Percentiles rank a stretch among this genome's conserved stretches.
These are phyloP conservation scores for Gryon sp. DNA, from an alignment of 1,140 invertebrate genomes.

Conservation along the genomic window DNA sequence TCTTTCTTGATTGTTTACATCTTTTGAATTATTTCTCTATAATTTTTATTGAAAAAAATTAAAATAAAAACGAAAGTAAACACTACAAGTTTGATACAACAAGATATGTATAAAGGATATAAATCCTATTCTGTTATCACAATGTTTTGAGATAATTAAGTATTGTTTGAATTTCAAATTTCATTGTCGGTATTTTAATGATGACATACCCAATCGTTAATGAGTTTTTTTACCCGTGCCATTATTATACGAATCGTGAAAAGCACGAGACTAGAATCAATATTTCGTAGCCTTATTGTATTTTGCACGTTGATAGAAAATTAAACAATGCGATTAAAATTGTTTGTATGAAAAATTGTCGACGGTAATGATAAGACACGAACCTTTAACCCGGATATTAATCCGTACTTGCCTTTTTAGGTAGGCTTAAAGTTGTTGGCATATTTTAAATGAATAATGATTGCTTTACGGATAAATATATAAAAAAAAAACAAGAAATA, in stretches of 20 bases:
- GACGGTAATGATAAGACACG: constrained; percentile 53
- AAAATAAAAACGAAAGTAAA: too few relatives aligned
- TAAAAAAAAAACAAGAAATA: neutral
- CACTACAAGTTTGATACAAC: too few relatives aligned
- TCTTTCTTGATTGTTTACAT: too few relatives aligned
- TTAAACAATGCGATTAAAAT: constrained; percentile 33
- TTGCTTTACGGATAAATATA: too few relatives aligned
- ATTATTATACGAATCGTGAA: constrained; percentile 10
- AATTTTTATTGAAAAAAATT: too few relatives aligned
- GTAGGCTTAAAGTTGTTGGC: constrained; percentile 24
- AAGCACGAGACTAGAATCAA: constrained; percentile 21
- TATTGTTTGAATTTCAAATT: too few relatives aligned
- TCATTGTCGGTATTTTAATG: neutral
- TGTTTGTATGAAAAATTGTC: neutral
- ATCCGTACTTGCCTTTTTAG: too few relatives aligned
- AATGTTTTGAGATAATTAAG: too few relatives aligned
- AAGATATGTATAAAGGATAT: too few relatives aligned
- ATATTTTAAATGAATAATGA: neutral
- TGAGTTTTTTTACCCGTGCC: constrained; percentile 9
- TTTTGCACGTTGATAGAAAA: constrained; percentile 38
- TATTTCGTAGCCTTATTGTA: constrained; percentile 36
- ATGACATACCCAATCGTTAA: constrained; percentile 3
- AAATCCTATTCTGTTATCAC: too few relatives aligned
- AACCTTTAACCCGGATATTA: constrained; percentile 32
- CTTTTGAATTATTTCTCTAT: too few relatives aligned